Conservation (phyloP, 1,140 invertebrate genomes). For the Pseudomyrmex dendroicus region DNA sequence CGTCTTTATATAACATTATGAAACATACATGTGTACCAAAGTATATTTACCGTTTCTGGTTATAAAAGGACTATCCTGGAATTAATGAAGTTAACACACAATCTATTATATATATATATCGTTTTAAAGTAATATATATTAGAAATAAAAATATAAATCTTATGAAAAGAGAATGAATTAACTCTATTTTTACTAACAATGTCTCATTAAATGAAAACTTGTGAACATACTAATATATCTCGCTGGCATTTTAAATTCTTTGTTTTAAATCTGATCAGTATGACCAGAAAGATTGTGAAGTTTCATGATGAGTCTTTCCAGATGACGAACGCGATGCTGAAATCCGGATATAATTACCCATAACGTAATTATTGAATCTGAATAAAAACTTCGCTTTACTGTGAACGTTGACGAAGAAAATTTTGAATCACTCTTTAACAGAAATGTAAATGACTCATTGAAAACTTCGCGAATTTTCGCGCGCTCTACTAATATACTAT, state of each 20-base stretch:
- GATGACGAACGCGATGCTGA: neutral
- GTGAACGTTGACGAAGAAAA: slow-evolving; percentile 3
- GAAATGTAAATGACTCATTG: neutral
- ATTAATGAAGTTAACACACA: slow-evolving; percentile 66
- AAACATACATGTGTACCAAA: slow-evolving; percentile 71
- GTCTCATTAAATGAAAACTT: slow-evolving; percentile 56
- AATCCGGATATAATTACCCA: neutral
- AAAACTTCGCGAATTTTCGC: slow-evolving; percentile 26
- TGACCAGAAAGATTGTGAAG: neutral
- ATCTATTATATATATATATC: slow-evolving; percentile 48
- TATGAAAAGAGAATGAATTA: slow-evolving; percentile 62
- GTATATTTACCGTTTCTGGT: slow-evolving; percentile 72
- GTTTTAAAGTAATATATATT: slow-evolving; percentile 73
- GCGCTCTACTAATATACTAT: slow-evolving; percentile 1
- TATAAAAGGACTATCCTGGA: slow-evolving; percentile 62
- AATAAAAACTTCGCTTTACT: neutral
- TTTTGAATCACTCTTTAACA: neutral
- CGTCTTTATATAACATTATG: slow-evolving; percentile 59
- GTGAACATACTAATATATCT: slow-evolving; percentile 65
- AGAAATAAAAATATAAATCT: slow-evolving; percentile 66
- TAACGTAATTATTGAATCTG: slow-evolving; percentile 12
- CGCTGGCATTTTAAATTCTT: slow-evolving; percentile 48
- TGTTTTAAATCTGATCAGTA: slow-evolving; percentile 55
- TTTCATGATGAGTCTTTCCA: slow-evolving; percentile 9
- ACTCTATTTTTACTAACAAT: slow-evolving; percentile 72